Base-by-base conservation (phyloP, 2,797 vertebrate species). In the Buceros bicornis region DNA sequence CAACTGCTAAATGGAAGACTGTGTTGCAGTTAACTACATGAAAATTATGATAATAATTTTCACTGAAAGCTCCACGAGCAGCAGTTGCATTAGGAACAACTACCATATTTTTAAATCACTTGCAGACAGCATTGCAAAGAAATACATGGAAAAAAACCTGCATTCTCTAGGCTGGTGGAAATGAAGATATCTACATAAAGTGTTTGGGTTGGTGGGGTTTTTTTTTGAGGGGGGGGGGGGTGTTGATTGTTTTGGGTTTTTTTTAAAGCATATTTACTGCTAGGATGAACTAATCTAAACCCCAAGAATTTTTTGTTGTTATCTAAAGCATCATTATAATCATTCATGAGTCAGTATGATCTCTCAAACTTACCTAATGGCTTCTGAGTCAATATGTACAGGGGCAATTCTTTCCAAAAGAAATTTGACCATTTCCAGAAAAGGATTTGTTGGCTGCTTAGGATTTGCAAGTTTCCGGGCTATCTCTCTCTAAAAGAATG, bases 341-440 rank as follows among this genome's bases (percentile, higher is more conserved):
- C 10, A 85, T 33, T 82, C 24, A 77, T 25, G 13, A 90, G 18
- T 50, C 25, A 71, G 40, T 35, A 42, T 13, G 21, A 84, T 61
- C 70, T 80, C 95, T 53, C 57, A 81, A 77, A 47, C 96, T 97
- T 97, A 99, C 99, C 99, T 99, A 98, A 99, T 99, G 92, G 99
- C 99, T 98, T 99, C 99, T 35, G 99, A 99, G 98, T 99, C 99
- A 76, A 99, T 99, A 98, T 99, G 99, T 90, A 99, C 99, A 35
- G 99, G 99, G 73, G 99, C 99, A 84, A 99, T 99, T 97, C 99
- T 99, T 98, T 99, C 99, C 98, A 99, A 97, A 87, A 99, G 98
- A 98, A 99, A 99, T 97, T 99, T 99, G 11, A 99, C 99, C 99
- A 99, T 99, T 98, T 99, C 99, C 97, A 99, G 97, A 97, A 99